phyloP scores from a whole-genome alignment of 2,113 vertebrate genomes.

The Galeopterus variegatus region DNA sequence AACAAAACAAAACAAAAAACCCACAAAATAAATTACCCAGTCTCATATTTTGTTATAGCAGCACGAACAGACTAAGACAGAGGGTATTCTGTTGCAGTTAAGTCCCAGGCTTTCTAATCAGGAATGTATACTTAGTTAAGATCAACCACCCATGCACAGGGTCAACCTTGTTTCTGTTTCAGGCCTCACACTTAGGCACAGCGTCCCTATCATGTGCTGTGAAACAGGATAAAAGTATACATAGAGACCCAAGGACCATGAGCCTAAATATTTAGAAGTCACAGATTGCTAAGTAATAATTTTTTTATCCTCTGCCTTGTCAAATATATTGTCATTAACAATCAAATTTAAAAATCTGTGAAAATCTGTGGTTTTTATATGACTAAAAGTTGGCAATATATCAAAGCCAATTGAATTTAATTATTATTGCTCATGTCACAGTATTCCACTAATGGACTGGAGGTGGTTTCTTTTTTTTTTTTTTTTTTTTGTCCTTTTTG shows the following conservation, averaged over 20 bases:
- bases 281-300: neutral
- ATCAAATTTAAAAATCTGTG: neutral
- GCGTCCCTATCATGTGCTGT: neutral
- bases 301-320: constrained; percentile 8
- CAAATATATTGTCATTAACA: constrained; percentile 43
- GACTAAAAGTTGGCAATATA: constrained; percentile 28
- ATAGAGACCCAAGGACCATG: neutral
- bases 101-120: neutral
- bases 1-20: no score
- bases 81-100: neutral
- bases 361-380: constrained; percentile 9
- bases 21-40: neutral
- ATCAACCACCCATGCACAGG: neutral
- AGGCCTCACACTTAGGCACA: neutral
- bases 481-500: no score
- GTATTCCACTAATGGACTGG: neutral
- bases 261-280: neutral
- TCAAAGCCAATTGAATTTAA: constrained; percentile 44
- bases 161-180: neutral
- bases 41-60: neutral
- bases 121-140: neutral
- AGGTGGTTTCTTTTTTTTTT: no score
- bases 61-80: neutral
- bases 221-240: neutral
- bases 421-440: neutral